Conservation (phyloP, 2,797 vertebrate genomes). For the Acipenser transmontanus region DNA sequence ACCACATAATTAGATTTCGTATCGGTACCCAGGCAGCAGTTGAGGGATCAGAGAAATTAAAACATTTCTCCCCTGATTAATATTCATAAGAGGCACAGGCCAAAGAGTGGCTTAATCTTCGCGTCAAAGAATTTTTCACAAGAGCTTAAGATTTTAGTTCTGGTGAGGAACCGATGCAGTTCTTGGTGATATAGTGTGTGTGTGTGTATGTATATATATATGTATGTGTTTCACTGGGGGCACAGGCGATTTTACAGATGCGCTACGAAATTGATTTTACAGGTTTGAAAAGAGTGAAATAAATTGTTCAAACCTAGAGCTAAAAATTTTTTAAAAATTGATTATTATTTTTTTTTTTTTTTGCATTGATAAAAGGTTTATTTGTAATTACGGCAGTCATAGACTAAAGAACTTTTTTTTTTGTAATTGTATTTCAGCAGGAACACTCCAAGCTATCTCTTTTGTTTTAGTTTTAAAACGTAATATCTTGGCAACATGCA, state of each 20-base stretch:
- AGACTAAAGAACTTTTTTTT: constrained; percentile 41
- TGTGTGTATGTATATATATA: too few relatives aligned
- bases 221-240: neutral
- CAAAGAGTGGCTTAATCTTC: constrained; percentile 50
- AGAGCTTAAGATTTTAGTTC: constrained; percentile 24
- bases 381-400: constrained; percentile 44
- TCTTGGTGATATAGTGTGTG: neutral
- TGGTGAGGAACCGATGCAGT: neutral
- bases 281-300: constrained; percentile 23
- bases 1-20: constrained; percentile 98
- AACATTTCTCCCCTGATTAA: constrained; percentile 74
- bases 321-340: neutral
- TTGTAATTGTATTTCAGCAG: constrained; percentile 64
- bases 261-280: constrained; percentile 25
- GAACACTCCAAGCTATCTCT: constrained; percentile 60
- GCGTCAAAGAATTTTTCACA: constrained; percentile 28
- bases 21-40: constrained; percentile 84
- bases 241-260: constrained; percentile 15
- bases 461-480: constrained; percentile 77
- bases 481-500: constrained; percentile 63
- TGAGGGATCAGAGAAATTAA: constrained; percentile 93
- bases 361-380: constrained; percentile 31
- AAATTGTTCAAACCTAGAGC: constrained; percentile 19
- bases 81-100: constrained; percentile 80
- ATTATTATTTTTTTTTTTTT: too few relatives aligned